Conservation (phyloP, 1,140 invertebrate species). For the Bombus cullumanus region DNA sequence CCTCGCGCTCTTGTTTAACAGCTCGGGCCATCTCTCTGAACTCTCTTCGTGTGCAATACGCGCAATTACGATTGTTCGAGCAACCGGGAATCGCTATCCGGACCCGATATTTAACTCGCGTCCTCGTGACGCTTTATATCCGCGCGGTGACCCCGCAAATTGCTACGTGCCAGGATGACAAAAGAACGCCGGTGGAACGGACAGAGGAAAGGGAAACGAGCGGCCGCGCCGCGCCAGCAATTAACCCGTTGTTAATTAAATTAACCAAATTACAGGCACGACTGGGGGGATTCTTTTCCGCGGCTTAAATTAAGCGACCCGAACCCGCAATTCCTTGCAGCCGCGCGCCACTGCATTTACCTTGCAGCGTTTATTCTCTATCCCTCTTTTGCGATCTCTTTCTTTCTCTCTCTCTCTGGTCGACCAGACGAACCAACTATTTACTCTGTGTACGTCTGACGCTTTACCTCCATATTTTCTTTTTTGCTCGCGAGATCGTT, state of each 20-base stretch:
- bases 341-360: slow-evolving; percentile 14
- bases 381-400: not conserved
- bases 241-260: slow-evolving; percentile 65
- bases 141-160: slow-evolving; percentile 48
- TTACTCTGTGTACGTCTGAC: not conserved
- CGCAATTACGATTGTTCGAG: slow-evolving; percentile 55
- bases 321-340: slow-evolving; percentile 42
- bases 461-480: too few relatives aligned
- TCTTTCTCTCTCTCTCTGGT: not conserved
- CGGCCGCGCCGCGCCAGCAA: slow-evolving; percentile 22
- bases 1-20: slow-evolving; percentile 12
- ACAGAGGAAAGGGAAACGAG: not conserved
- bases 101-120: slow-evolving; percentile 48
- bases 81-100: slow-evolving; percentile 25
- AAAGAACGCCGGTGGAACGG: slow-evolving; percentile 33
- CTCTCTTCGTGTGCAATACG: slow-evolving; percentile 13
- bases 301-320: slow-evolving; percentile 5
- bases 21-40: slow-evolving; percentile 14
- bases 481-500: not conserved
- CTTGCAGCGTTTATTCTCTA: not conserved
- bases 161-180: slow-evolving; percentile 37
- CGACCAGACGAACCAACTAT: not conserved
- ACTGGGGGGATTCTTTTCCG: slow-evolving; percentile 23
- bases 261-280: slow-evolving; percentile 37
- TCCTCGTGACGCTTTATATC: slow-evolving; percentile 46